Evolutionary conservation across 1,140 invertebrate genomes (phyloP).

Genomic region (Solen grandis): DNA sequence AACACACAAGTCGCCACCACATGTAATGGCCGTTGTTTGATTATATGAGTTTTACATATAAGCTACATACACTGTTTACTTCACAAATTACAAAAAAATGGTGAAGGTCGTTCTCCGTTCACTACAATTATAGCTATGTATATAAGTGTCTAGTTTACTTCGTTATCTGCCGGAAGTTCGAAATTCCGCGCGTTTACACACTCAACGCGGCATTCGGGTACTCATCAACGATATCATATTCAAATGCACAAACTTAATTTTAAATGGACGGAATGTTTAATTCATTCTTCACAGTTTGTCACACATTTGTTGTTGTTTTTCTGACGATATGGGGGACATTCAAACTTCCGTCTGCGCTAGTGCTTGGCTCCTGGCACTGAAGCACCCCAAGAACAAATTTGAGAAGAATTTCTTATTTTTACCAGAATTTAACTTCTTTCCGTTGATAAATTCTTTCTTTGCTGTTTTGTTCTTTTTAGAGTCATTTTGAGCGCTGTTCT

Average conservation of each 20-base stretch:
- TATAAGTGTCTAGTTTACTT: not conserved
- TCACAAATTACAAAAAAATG: not conserved
- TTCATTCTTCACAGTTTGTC: not conserved
- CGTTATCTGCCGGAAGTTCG: too few relatives aligned
- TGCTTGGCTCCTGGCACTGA: conserved; percentile 26
- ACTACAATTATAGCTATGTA: not conserved
- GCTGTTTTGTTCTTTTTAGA: not conserved
- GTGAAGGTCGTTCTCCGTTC: too few relatives aligned
- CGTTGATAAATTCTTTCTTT: not conserved
- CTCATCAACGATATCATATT: not conserved
- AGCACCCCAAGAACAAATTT: conserved; percentile 44
- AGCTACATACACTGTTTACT: not conserved
- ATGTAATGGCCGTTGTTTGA: not conserved
- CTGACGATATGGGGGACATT: too few relatives aligned
- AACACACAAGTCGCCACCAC: not conserved
- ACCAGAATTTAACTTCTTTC: not conserved
- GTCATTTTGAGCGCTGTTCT: not conserved
- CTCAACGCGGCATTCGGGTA: not conserved
- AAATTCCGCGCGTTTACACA: not conserved
- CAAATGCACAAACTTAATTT: not conserved
- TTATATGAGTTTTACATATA: not conserved
- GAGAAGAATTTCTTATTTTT: conserved; percentile 10
- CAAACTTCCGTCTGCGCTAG: conserved; percentile 24
- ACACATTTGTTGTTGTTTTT: not conserved
- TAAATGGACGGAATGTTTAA: not conserved